These are phyloP conservation scores for Phainopepla nitens DNA, from an alignment of 2,113 vertebrate genomes.

Conservation along the genomic window DNA sequence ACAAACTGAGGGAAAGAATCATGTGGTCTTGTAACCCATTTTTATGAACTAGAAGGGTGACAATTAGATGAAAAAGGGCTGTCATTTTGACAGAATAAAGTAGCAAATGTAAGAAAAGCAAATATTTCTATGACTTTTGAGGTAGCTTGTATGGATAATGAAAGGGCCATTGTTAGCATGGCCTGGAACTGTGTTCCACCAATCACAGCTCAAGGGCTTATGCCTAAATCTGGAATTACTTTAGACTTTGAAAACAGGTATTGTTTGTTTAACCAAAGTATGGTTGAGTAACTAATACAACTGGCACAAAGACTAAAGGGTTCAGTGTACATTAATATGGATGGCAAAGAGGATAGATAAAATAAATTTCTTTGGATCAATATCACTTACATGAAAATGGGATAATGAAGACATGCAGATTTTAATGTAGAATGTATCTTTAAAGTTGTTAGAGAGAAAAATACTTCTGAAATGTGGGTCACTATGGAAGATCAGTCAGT, in stretches of 20 bases:
- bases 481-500: not conserved
- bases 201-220: not conserved
- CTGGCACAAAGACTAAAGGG: not conserved
- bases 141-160: not conserved
- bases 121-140: not conserved
- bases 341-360: not conserved
- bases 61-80: not conserved
- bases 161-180: fast-evolving
- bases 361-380: not conserved
- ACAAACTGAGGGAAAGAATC: not conserved
- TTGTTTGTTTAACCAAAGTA: not conserved
- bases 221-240: not conserved
- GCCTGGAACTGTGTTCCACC: not conserved
- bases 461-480: not conserved
- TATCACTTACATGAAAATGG: not conserved
- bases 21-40: not conserved
- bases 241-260: not conserved
- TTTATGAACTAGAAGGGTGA: not conserved
- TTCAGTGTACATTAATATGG: not conserved
- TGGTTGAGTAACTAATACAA: not conserved
- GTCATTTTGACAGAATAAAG: not conserved
- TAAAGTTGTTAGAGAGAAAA: not conserved
- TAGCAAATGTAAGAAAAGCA: not conserved
- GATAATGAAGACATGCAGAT: not conserved
- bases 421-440: not conserved